Evolutionary conservation across 2,797 vertebrate genomes (phyloP).

Genomic region (Lepus oiostolus): DNA sequence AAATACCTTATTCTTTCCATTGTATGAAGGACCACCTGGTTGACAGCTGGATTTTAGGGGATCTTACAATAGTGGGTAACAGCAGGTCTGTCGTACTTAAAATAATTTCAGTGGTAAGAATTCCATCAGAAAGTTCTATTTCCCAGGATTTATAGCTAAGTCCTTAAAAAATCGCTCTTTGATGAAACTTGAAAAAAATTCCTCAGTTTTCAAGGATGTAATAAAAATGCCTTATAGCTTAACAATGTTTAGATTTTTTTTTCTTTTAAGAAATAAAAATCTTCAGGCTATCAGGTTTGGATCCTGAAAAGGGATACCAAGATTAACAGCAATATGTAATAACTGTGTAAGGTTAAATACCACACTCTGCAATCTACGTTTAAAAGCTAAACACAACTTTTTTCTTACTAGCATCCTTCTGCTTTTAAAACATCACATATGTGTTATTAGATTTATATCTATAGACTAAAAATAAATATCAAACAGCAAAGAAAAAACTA

Average conservation of each 20-base stretch:
- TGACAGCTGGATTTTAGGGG: slow-evolving; percentile 82
- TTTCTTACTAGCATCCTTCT: slow-evolving; percentile 48
- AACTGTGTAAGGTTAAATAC: slow-evolving; percentile 44
- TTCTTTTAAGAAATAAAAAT: slow-evolving; percentile 78
- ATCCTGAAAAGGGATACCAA: slow-evolving; percentile 52
- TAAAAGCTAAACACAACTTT: slow-evolving; percentile 50
- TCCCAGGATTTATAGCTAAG: slow-evolving; percentile 86
- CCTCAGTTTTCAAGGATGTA: slow-evolving; percentile 84
- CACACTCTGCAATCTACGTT: slow-evolving; percentile 8
- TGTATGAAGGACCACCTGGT: slow-evolving; percentile 79
- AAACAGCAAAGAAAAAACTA: slow-evolving; percentile 39
- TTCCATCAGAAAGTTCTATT: slow-evolving; percentile 86
- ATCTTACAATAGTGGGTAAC: slow-evolving; percentile 69
- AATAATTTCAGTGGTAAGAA: slow-evolving; percentile 84
- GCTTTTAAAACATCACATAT: slow-evolving; percentile 52
- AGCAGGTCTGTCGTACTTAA: slow-evolving; percentile 82
- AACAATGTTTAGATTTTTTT: slow-evolving; percentile 82
- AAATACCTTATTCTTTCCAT: slow-evolving; percentile 71
- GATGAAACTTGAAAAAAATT: slow-evolving; percentile 82
- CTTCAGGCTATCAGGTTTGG: slow-evolving; percentile 64
- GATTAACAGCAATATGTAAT: slow-evolving; percentile 62
- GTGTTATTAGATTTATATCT: slow-evolving; percentile 21
- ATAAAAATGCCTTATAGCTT: slow-evolving; percentile 82
- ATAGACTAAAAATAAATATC: neutral
- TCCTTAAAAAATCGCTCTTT: slow-evolving; percentile 84